Evolutionary conservation across 2,888 invertebrate genomes (phyloP), one percentile per base, ranked within the genome.

Genomic region (Gymnoscelis rufifasciata): DNA sequence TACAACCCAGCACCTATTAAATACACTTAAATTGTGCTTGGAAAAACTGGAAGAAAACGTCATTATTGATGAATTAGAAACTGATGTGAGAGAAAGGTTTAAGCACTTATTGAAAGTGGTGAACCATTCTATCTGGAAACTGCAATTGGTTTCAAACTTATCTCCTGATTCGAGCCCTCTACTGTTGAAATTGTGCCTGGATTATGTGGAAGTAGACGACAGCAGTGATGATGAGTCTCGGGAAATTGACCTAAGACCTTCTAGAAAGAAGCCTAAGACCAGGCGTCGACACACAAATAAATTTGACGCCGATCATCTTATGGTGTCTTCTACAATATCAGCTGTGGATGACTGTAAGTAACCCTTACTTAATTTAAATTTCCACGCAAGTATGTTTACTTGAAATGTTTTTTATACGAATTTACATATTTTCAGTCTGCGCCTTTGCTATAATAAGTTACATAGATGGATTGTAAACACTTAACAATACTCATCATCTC

Each of bases 101-200:
- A 83, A 72, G 58, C 80, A 66, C 50, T 77, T 72, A 63, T 74
- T 71, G 66, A 90, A 78, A 74, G 89, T 77, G 7, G 87, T 93
- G 3, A 90, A 89, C 52, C 93, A 94, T 71, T 93, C 93, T 5
- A 80, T 90, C 48, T 94, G 94, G 94, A 90, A 94, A 62, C 82
- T 93, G 59, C 92, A 94, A 64, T 72, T 94, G 35, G 89, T 94
- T n/a, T 89, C 90, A 0, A 90, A 88, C 44, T 71, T 89, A 1
- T 87, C 90, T 3, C 89, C 89, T 1, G 78, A 86, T 27, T 75
- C 78, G 3, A 84, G 82, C 50, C 82, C 83, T 6, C 74, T 86
- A 44, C 74, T 76, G 15, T 56, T 83, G 3, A 84, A 86, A 50
- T 64, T 87, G 1, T 87, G 86, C 46, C 65, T 84, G 35, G 86